phyloP scores from a whole-genome alignment of 2,888 invertebrate genomes.

The Pollenia griseotomentosa region DNA sequence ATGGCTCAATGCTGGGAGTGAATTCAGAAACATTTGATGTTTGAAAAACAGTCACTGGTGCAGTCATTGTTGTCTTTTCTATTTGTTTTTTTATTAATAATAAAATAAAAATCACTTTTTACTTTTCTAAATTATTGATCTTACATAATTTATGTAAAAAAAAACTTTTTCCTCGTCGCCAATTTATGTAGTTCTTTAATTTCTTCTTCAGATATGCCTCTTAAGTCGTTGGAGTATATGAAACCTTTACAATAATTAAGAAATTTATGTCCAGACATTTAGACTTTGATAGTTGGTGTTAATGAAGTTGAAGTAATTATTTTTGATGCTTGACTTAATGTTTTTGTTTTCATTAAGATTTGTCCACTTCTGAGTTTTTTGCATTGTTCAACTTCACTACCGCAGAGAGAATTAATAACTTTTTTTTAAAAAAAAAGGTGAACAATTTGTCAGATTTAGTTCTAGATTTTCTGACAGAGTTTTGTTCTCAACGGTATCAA shows the following conservation, averaged over 20 bases:
- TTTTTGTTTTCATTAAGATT: neutral
- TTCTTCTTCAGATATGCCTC: slow-evolving; percentile 41
- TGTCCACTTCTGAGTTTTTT: slow-evolving; percentile 27
- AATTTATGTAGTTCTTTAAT: no score
- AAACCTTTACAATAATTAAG: slow-evolving; percentile 14
- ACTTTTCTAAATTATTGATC: no score
- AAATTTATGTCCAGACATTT: slow-evolving; percentile 9
- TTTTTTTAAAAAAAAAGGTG: slow-evolving; percentile 27
- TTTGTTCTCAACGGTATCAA: neutral
- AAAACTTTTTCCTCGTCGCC: no score
- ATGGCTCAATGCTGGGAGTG: no score
- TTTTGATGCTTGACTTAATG: slow-evolving; percentile 6
- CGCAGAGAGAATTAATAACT: slow-evolving; percentile 7
- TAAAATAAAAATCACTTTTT: no score
- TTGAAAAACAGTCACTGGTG: no score
- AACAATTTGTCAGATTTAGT: neutral
- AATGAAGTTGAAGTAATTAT: slow-evolving; percentile 3
- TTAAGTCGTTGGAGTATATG: slow-evolving; percentile 14
- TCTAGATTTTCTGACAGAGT: no score
- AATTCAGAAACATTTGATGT: no score
- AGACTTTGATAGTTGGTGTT: slow-evolving; percentile 3
- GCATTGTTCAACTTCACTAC: slow-evolving; percentile 16
- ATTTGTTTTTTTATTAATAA: no score
- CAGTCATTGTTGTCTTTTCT: no score
- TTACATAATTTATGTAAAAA: no score